These are phyloP conservation scores for Neoaliturus tenellus DNA, from an alignment of 2,888 invertebrate species.

Conservation along the genomic window DNA sequence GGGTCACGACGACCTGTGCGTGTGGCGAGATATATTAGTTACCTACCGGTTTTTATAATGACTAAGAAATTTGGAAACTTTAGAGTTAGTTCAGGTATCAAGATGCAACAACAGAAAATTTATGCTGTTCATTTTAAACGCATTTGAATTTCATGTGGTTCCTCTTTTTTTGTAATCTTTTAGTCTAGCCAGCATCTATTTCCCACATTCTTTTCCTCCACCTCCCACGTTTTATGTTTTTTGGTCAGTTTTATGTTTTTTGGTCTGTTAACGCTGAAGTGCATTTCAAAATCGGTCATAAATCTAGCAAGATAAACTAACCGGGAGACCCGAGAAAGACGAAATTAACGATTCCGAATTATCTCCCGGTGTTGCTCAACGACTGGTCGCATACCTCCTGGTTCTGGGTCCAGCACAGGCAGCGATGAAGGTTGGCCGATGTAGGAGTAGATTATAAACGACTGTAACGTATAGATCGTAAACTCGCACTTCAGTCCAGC, in stretches of 20 bases:
- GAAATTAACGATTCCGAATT: no score
- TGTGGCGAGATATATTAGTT: no score
- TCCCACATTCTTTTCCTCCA: not conserved
- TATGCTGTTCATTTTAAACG: not conserved
- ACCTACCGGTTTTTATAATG: no score
- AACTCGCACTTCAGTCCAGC: not conserved
- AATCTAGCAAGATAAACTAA: not conserved
- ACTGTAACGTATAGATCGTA: not conserved
- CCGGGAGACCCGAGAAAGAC: not conserved
- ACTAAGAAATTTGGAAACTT: no score
- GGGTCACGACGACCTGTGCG: no score
- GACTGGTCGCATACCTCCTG: no score
- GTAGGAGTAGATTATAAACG: not conserved
- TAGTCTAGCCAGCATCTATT: not conserved
- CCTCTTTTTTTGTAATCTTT: not conserved
- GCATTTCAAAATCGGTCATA: constrained; percentile 4
- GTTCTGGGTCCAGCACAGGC: no score
- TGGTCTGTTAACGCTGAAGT: not conserved
- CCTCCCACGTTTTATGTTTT: not conserved
- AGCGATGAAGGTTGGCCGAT: not conserved
- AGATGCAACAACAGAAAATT: no score
- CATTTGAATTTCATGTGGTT: not conserved
- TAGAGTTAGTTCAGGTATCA: no score
- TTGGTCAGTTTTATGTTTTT: not conserved
- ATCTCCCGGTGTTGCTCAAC: no score